These are phyloP conservation scores for Uloborus plumipes DNA, from an alignment of 2,888 invertebrate species.

Conservation along the genomic window DNA sequence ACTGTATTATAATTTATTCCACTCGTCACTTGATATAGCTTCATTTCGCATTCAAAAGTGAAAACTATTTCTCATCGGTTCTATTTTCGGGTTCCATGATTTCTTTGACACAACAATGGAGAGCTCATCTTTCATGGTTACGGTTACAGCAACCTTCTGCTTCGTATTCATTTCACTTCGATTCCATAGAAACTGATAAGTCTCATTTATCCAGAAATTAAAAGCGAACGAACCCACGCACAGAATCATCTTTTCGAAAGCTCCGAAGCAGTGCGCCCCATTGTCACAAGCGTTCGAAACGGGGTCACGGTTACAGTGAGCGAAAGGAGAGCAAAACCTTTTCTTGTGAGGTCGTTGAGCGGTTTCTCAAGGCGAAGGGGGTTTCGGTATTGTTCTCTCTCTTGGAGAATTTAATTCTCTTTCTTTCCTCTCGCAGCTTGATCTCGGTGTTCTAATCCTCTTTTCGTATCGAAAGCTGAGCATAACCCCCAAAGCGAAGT, in stretches of 20 bases:
- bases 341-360: slow-evolving; percentile 53
- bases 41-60: too few species aligned
- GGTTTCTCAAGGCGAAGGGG: slow-evolving; percentile 54
- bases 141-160: too few species aligned
- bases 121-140: too few species aligned
- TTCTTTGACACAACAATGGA: too few species aligned
- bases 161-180: too few species aligned
- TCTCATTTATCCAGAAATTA: slow-evolving; percentile 40
- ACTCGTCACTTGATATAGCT: too few species aligned
- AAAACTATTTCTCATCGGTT: too few species aligned
- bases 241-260: too few species aligned
- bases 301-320: slow-evolving; percentile 55
- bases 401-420: slow-evolving; percentile 20
- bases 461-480: slow-evolving; percentile 1
- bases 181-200: slow-evolving; percentile 14
- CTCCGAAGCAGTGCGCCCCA: too few species aligned
- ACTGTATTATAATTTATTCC: too few species aligned
- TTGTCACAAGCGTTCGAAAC: slow-evolving; percentile 42
- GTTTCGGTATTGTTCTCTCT: slow-evolving; percentile 48
- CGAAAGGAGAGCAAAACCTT: slow-evolving; percentile 31
- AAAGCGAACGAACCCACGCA: not conserved
- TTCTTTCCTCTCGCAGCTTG: slow-evolving; percentile 21
- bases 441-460: slow-evolving; percentile 20
- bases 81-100: too few species aligned
- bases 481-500: slow-evolving; percentile 12